Base-by-base conservation (phyloP, 2,797 vertebrate genomes). In the Chloroceryle inda region DNA sequence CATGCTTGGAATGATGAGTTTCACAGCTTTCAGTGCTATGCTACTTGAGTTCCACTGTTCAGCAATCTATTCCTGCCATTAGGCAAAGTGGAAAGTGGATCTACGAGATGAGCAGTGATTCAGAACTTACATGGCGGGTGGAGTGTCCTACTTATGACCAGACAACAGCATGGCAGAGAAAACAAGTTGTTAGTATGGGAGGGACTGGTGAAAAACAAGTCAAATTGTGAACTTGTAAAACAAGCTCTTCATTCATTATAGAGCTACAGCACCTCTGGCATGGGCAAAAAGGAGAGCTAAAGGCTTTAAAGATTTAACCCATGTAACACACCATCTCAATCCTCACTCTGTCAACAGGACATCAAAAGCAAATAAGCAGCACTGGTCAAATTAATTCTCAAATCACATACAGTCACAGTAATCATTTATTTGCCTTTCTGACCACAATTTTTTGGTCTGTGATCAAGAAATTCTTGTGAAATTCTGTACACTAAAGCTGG, bases 111-210 rank as follows among this genome's bases (percentile, higher is more conserved):
- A 96, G 71, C 61, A 58, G 58, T 95, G 92, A 94, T 90, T 95
- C 88, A 94, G 55, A 85, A 75, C 15, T 92, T 20, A 76, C 4
- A 69, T 0, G 12, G 62, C 67, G 52, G 89, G 92, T 90, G 86
- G 93, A 92, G 88, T 72, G 88, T 77, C 80, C 76, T 90, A 90
- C 72, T 95, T 74, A 79, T 45, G 85, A 90, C 89, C 83, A 94
- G 59, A 86, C 11, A 2, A 87, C 69, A 94, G 74, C 79, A 44
- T 6, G 47, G 76, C 52, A 89, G 1, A 85, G 45, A 88, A 91
- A 87, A 92, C 83, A 87, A 84, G 56, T 72, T 92, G 71, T 73
- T 90, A 63, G 33, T 63, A 76, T 2, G 33, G 78, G 79, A 91
- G 72, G 62, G 89, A 81, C 42, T 37, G 61, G 53, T 85, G 67